These are phyloP conservation scores for Caenorhabditis becei DNA, from an alignment of 2,888 invertebrate genomes.

Conservation along the genomic window DNA sequence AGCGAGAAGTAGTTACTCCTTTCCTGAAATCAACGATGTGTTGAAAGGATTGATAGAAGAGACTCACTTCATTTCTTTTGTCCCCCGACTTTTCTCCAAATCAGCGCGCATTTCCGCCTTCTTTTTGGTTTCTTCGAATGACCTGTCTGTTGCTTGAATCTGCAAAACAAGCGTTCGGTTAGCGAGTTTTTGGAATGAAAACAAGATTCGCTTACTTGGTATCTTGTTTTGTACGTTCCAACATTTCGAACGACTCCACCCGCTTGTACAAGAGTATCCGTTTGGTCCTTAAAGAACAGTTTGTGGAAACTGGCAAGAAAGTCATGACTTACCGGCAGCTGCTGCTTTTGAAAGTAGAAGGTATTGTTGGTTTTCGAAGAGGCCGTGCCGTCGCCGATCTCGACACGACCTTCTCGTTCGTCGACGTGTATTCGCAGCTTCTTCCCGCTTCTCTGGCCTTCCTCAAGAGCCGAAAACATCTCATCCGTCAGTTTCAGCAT, in stretches of 20 bases:
- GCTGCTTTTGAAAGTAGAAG: constrained; percentile 57
- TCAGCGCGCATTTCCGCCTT: constrained; percentile 75
- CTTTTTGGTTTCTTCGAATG: constrained; percentile 77
- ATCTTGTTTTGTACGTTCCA: constrained; percentile 56
- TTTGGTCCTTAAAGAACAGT: constrained; percentile 46
- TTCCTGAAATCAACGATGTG: constrained; percentile 6
- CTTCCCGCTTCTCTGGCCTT: constrained; percentile 54
- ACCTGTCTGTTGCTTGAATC: constrained; percentile 77
- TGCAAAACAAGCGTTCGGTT: constrained; percentile 34
- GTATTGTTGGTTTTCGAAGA: constrained; percentile 55
- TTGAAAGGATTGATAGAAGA: background rate
- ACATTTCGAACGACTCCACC: constrained; percentile 55
- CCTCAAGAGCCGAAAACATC: constrained; percentile 69
- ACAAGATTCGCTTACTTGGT: constrained; percentile 38
- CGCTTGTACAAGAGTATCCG: constrained; percentile 60
- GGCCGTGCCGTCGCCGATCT: constrained; percentile 55
- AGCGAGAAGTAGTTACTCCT: constrained; percentile 30
- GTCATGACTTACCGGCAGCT: constrained; percentile 48
- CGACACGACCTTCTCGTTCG: constrained; percentile 60
- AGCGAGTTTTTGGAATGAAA: background rate
- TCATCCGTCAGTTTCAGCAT: constrained; percentile 78
- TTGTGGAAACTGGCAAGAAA: no score
- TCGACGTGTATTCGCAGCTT: constrained; percentile 61
- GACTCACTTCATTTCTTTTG: constrained; percentile 71
- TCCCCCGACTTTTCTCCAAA: constrained; percentile 72